Base-by-base conservation (phyloP, 2,797 vertebrate species). In the Psittacula echo region DNA sequence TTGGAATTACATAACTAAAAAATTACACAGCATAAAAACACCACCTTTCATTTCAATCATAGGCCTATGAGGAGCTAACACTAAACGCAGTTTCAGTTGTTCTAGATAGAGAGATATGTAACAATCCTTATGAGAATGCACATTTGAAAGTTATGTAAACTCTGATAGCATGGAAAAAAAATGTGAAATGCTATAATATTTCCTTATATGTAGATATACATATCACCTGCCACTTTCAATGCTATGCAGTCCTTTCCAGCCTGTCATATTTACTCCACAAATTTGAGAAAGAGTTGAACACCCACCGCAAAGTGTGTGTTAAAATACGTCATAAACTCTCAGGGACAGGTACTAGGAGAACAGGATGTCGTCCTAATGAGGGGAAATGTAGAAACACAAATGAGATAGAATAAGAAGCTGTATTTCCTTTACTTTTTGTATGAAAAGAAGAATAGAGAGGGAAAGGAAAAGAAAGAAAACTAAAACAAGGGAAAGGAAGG, bases 31-130 rank as follows among this genome's bases (percentile, higher is more conserved):
- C 41, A 85, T 54, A 54, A 90, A 89, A 56, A 7, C 37, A 45
- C 56, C 1, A 27, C 66, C 85, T 95, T 48, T 85, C 67, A 87
- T 93, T 93, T 93, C 67, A 87, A 13, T 91, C 48, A 94, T 27
- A 82, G 32, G 10, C 27, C 15, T 82, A 3, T 64, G 65, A 50
- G 74, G 27, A 73, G 21, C 30, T 39, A 61, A 24, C 66, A 30
- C 11, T 60, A 60, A 30, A 54, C 67, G 37, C 51, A 30, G 18
- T 79, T 95, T 87, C 72, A 90, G 50, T 68, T 82, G n/a, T 64
- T 87, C 8, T 79, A 45, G n/a, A 70, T 76, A 56, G 84, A 75
- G 34, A 60, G 37, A 70, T 61, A 61, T 29, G 8, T 50, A 78
- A 42, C 71, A 91, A 93, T 50, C 70, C 70, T 58, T 89, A 67